Evolutionary conservation across 1,140 invertebrate genomes (phyloP), one percentile per base, ranked within the genome.

Genomic region (Eubasilissa regina): DNA sequence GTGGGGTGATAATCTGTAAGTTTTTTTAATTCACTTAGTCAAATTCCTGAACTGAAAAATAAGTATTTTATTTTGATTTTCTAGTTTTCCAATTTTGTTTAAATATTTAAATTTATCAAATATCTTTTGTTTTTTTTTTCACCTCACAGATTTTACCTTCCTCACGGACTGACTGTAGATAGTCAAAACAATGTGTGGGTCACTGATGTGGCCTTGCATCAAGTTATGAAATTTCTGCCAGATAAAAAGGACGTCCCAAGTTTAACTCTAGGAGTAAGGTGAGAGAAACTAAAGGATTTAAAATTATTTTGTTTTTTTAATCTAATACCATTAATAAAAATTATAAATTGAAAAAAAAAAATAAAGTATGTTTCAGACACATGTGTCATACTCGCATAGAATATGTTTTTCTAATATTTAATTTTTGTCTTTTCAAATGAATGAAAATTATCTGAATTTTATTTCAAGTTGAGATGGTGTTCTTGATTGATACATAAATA

Each of bases 81-180:
- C 48, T 8, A 13, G 48, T 8, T 51, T 3, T 15, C n/a, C n/a
- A 3, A 51, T 3, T 8, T 51, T 51, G 11, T 51, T 13, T n/a
- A n/a, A n/a, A n/a, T n/a, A n/a, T n/a, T n/a, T n/a, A n/a, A n/a
- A n/a, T n/a, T 8, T 15, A 51, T 51, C 1, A 12, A 51, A 4
- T 51, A 8, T 15, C 48, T 51, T 51, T 8, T 8, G 11, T 15
- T 51, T 51, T 51, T 51, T 51, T 51, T 15, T 15, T 87, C 87
- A 1, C 85, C 15, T 87, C 87, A 1, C 85, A 96, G 95, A 74
- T 99, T 98, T 89, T 98, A 95, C 85, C 89, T 99, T 86, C 98
- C 97, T 0, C 98, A 99, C 89, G 97, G 97, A 10, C 91, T 99
- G 35, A 96, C 95, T 48, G 91, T 98, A 19, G 97, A 98, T 86